Evolutionary conservation across 2,113 vertebrate species (phyloP).

Genomic region (Triplophysa siluroides): DNA sequence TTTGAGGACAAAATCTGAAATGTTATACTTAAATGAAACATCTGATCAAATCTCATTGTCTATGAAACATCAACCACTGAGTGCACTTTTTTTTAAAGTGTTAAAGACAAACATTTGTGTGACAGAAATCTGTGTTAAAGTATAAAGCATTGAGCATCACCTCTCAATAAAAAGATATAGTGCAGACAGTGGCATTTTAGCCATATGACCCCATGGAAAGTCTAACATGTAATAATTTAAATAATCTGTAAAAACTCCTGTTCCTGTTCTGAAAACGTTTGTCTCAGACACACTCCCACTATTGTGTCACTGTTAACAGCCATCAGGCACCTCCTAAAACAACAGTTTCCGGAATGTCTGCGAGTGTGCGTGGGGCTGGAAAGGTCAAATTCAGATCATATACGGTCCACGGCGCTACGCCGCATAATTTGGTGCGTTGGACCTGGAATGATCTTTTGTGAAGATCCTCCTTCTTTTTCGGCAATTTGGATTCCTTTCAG

Average conservation of each 20-base stretch:
- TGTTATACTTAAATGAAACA: too few species aligned
- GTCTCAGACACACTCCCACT: slow-evolving; percentile 44
- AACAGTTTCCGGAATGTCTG: slow-evolving; percentile 47
- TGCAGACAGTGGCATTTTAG: not conserved
- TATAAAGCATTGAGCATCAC: too few species aligned
- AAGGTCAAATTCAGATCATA: slow-evolving; percentile 28
- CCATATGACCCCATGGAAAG: slow-evolving; percentile 7
- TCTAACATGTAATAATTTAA: not conserved
- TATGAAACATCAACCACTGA: too few species aligned
- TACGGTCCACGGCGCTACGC: not conserved
- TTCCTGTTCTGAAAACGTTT: slow-evolving; percentile 42
- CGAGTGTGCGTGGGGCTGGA: slow-evolving; percentile 33
- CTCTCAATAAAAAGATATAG: too few species aligned
- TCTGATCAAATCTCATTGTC: too few species aligned
- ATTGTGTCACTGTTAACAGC: slow-evolving; percentile 63
- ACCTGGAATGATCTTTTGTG: slow-evolving; percentile 37
- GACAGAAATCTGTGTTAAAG: too few species aligned
- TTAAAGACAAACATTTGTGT: too few species aligned
- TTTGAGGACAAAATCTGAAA: too few species aligned
- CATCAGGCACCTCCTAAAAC: slow-evolving; percentile 62
- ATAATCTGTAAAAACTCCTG: slow-evolving; percentile 1
- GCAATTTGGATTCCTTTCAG: slow-evolving; percentile 59
- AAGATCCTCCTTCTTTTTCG: slow-evolving; percentile 35
- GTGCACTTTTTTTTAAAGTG: too few species aligned
- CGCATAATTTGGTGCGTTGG: slow-evolving; percentile 49